These are phyloP conservation scores for Drosophila oshimai DNA, from an alignment of 1,140 invertebrate genomes.

Conservation along the genomic window DNA sequence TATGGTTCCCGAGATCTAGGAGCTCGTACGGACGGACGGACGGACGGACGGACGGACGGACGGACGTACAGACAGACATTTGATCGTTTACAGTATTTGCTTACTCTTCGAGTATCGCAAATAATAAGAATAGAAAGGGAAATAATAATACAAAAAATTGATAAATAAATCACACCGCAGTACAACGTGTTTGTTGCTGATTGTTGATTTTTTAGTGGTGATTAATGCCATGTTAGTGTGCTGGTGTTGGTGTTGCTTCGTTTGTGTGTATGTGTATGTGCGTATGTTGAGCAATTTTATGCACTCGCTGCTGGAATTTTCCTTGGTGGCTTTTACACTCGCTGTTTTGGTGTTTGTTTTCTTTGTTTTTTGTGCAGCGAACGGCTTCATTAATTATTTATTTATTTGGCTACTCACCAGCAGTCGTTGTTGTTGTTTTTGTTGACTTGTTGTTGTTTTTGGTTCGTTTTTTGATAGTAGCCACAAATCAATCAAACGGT, in stretches of 20 bases:
- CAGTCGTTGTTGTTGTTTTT: slow-evolving; percentile 21
- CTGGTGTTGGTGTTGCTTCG: background rate
- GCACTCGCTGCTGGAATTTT: slow-evolving; percentile 47
- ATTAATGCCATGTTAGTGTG: slow-evolving; percentile 54
- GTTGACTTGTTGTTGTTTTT: slow-evolving; percentile 3
- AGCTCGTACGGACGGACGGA: too few species aligned
- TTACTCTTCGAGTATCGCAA: too few species aligned
- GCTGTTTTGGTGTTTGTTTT: slow-evolving; percentile 4
- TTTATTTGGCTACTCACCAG: slow-evolving; percentile 68
- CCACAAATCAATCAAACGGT: slow-evolving; percentile 71
- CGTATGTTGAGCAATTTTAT: slow-evolving; percentile 20
- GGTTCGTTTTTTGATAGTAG: slow-evolving; percentile 17
- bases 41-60: too few species aligned
- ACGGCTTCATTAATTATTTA: slow-evolving; percentile 70
- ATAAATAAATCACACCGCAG: slow-evolving; percentile 17
- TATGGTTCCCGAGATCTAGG: too few species aligned
- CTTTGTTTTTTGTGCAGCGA: slow-evolving; percentile 46
- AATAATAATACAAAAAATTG: background rate
- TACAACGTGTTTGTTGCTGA: slow-evolving; percentile 15
- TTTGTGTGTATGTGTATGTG: background rate
- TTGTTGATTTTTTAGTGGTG: slow-evolving; percentile 49
- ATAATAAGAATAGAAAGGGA: too few species aligned
- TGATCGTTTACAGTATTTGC: too few species aligned
- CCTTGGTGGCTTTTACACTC: slow-evolving; percentile 3
- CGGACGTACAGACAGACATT: too few species aligned